Evolutionary conservation across 1,140 invertebrate species (phyloP).

Genomic region (Drosophila littoralis): DNA sequence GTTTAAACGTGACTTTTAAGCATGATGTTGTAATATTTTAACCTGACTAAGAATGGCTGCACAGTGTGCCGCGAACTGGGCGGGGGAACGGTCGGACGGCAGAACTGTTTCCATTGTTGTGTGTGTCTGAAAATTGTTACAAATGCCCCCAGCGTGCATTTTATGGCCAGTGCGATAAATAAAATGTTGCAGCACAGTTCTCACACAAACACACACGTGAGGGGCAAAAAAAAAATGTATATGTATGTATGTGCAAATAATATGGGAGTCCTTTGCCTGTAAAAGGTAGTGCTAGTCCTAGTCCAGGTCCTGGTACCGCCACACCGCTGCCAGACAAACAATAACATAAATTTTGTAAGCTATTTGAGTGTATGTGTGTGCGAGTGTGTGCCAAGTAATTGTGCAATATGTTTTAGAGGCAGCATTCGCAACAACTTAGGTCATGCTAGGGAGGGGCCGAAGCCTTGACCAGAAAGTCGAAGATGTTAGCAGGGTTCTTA

Average conservation of each 20-base stretch:
- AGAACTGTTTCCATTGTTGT: conserved; percentile 61
- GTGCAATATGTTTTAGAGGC: conserved; percentile 78
- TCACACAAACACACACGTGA: conserved; percentile 13
- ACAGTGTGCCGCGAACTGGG: conserved; percentile 1
- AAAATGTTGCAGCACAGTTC: conserved; percentile 75
- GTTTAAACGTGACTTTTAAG: conserved; percentile 83
- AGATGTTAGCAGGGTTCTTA: conserved; percentile 3
- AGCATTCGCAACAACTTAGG: conserved; percentile 37
- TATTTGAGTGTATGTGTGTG: conserved; percentile 42
- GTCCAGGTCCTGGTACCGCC: conserved; percentile 34
- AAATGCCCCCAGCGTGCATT: conserved; percentile 82
- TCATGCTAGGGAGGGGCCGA: conserved; percentile 3
- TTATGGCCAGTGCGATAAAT: conserved; percentile 82
- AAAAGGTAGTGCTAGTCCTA: conserved; percentile 58
- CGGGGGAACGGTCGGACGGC: neutral
- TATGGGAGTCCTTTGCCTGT: conserved; percentile 51
- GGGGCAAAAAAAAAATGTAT: conserved; percentile 9
- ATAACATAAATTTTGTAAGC: conserved; percentile 80
- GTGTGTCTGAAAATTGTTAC: conserved; percentile 76
- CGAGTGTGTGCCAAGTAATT: conserved; percentile 66
- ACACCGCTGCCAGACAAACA: conserved; percentile 69
- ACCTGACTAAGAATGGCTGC: conserved; percentile 71
- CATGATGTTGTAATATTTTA: conserved; percentile 83
- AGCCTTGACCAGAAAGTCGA: conserved; percentile 62
- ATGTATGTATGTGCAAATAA: conserved; percentile 62